A percentile compares a stretch with the other conserved stretches of the same genome.
Evolutionary conservation across 2,113 vertebrate species (phyloP).

Genomic region (Athene noctua): DNA sequence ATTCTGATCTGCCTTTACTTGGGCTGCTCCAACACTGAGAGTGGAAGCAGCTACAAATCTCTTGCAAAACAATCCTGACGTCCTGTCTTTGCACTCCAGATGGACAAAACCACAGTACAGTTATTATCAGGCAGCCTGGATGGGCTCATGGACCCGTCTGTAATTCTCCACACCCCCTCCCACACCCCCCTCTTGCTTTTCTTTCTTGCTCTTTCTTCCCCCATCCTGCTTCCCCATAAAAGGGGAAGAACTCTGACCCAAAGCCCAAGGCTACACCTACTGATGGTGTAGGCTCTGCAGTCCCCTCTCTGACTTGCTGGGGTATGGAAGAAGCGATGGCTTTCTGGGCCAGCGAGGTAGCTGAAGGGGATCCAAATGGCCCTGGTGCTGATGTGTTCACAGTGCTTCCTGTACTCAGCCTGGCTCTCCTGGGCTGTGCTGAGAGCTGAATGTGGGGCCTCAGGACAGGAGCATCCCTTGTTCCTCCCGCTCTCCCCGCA

Average conservation of each 20-base stretch:
- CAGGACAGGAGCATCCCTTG: neutral
- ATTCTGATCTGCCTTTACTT: neutral
- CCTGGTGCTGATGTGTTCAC: accelerated
- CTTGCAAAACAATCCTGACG: neutral
- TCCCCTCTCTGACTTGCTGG: neutral
- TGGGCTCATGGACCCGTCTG: neutral
- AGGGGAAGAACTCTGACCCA: neutral
- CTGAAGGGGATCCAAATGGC: neutral
- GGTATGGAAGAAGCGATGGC: neutral
- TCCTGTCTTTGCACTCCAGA: neutral
- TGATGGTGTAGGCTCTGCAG: neutral
- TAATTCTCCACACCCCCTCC: neutral
- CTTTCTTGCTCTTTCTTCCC: neutral
- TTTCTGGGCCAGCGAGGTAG: neutral
- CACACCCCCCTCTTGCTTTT: neutral
- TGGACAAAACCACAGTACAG: neutral
- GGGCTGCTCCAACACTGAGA: neutral
- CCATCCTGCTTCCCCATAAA: neutral
- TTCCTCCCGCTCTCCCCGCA: neutral
- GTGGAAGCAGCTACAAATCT: neutral
- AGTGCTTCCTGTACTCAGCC: accelerated
- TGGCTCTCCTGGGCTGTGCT: neutral
- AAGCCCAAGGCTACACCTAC: neutral
- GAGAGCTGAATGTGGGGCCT: neutral
- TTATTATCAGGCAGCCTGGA: neutral